Percentiles rank a stretch among this genome's conserved stretches.
Conservation (phyloP, 2,113 vertebrate species). For the Eudyptes chrysolophus region DNA sequence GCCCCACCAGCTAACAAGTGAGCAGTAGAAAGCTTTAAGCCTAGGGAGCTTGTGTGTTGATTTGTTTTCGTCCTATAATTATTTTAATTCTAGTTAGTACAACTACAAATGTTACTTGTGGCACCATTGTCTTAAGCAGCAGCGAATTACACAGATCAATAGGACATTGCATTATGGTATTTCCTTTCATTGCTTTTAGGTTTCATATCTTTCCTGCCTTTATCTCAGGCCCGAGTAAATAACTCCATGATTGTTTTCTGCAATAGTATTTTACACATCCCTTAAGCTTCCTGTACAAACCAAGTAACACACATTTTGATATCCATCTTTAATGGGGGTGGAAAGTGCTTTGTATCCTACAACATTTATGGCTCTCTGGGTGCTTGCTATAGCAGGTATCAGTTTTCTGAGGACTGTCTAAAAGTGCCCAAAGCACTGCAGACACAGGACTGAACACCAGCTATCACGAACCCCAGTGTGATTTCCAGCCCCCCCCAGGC, state of each 20-base stretch:
- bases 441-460: not conserved
- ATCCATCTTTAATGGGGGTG: not conserved
- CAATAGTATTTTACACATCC: not conserved
- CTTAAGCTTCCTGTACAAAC: not conserved
- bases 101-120: not conserved
- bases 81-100: not conserved
- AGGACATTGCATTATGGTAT: not conserved
- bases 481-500: not conserved
- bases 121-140: not conserved
- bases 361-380: not conserved
- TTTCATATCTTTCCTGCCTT: not conserved
- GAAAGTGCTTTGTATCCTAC: not conserved
- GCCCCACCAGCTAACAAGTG: not conserved
- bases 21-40: not conserved
- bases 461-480: accelerated
- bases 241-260: not conserved
- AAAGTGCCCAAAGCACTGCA: not conserved
- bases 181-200: not conserved
- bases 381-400: not conserved
- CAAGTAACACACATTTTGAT: not conserved
- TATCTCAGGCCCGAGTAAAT: not conserved
- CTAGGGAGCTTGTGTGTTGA: not conserved
- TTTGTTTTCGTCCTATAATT: not conserved
- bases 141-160: conserved; percentile 19
- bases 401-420: not conserved